Evolutionary conservation across 1,140 invertebrate genomes (phyloP).

Genomic region (Drosophila leontia): DNA sequence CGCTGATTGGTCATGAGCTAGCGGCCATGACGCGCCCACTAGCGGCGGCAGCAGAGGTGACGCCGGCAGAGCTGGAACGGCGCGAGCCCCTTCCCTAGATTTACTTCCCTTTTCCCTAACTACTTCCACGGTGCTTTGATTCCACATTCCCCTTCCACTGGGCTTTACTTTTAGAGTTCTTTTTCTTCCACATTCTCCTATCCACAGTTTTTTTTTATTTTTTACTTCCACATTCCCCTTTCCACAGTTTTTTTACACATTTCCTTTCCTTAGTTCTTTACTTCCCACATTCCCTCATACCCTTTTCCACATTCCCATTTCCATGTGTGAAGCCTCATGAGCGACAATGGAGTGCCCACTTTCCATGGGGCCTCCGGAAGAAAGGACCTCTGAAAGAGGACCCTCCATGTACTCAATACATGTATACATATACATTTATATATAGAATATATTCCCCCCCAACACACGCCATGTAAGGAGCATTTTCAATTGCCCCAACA

Average conservation of each 20-base stretch:
- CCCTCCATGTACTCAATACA: constrained; percentile 37
- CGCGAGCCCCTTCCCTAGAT: background rate
- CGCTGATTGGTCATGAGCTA: constrained; percentile 45
- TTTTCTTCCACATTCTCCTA: background rate
- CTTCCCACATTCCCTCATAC: constrained; percentile 17
- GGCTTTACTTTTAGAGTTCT: too few relatives aligned
- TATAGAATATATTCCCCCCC: background rate
- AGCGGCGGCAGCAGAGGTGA: background rate
- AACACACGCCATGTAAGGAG: constrained; percentile 31
- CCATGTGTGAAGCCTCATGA: constrained; percentile 59
- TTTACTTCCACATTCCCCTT: background rate
- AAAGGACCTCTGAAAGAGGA: constrained; percentile 40
- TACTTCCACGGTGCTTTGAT: background rate
- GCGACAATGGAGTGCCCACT: constrained; percentile 60
- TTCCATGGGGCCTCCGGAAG: constrained; percentile 5
- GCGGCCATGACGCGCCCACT: constrained; percentile 61
- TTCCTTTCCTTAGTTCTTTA: background rate
- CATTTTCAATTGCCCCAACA: constrained; percentile 62
- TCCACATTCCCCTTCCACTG: background rate
- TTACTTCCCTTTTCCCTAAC: background rate
- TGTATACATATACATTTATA: background rate
- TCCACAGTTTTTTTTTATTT: background rate
- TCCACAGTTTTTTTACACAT: background rate
- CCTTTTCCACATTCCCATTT: background rate
- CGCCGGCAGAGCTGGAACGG: constrained; percentile 34